A percentile compares a stretch with the other conserved stretches of the same genome.
phyloP scores from a whole-genome alignment of 2,888 invertebrate genomes.

The Parascotia fuliginaria region DNA sequence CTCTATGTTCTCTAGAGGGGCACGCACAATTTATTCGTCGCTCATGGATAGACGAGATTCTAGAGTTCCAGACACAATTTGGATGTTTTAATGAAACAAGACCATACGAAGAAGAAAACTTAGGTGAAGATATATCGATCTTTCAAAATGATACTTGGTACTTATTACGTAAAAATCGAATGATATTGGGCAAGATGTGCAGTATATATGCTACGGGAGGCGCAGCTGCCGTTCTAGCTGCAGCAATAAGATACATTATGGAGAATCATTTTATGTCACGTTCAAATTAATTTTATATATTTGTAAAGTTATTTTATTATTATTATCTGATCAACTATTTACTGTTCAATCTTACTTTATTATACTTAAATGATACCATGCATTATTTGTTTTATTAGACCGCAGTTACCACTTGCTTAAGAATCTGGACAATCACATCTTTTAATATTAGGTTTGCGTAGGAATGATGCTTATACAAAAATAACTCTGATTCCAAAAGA shows the following conservation, averaged over 20 bases:
- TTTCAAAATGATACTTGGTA: neutral
- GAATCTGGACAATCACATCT: too few relatives aligned
- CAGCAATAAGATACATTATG: slow-evolving; percentile 1
- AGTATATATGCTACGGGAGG: slow-evolving; percentile 4
- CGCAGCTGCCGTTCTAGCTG: neutral
- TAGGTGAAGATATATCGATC: neutral
- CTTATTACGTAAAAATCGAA: neutral
- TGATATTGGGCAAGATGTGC: slow-evolving; percentile 3
- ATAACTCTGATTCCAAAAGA: too few relatives aligned
- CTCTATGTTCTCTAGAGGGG: slow-evolving; percentile 54
- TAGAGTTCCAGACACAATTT: slow-evolving; percentile 45
- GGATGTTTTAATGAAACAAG: slow-evolving; percentile 53
- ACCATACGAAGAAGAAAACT: neutral
- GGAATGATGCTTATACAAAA: too few relatives aligned
- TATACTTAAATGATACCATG: too few relatives aligned
- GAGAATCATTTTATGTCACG: neutral
- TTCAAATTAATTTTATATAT: too few relatives aligned
- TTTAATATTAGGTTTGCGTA: too few relatives aligned
- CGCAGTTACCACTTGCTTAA: too few relatives aligned
- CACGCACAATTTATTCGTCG: slow-evolving; percentile 53
- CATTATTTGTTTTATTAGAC: too few relatives aligned
- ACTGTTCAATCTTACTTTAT: too few relatives aligned
- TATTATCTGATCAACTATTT: too few relatives aligned
- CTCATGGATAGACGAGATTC: slow-evolving; percentile 48
- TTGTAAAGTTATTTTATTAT: too few relatives aligned